These are phyloP conservation scores for Tetragonula clypearis DNA, from an alignment of 1,140 invertebrate species.

Conservation along the genomic window DNA sequence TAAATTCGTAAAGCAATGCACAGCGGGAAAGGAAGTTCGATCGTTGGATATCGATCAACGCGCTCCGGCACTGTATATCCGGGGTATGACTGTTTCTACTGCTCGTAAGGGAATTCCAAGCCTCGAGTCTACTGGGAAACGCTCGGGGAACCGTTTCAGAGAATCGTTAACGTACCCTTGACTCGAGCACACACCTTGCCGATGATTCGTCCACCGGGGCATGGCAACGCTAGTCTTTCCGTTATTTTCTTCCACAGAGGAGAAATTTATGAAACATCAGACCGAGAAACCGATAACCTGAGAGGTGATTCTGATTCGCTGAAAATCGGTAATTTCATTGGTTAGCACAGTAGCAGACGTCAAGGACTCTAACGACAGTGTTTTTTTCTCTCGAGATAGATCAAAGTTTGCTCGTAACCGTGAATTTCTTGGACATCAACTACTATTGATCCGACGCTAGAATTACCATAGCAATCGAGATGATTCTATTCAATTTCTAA, in stretches of 20 bases:
- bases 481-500: too few relatives aligned
- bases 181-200: slow-evolving; percentile 54
- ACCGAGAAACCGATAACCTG: not conserved
- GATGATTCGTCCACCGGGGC: slow-evolving; percentile 62
- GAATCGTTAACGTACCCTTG: slow-evolving; percentile 65
- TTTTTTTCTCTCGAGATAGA: not conserved
- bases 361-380: not conserved
- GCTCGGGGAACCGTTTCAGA: slow-evolving; percentile 62
- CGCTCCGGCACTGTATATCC: not conserved
- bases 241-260: not conserved
- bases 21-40: slow-evolving; percentile 43
- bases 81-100: slow-evolving; percentile 61
- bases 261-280: not conserved
- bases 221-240: slow-evolving; percentile 21
- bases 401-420: not conserved
- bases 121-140: slow-evolving; percentile 58
- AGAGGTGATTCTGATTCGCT: not conserved
- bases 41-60: slow-evolving; percentile 52
- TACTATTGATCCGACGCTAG: slow-evolving; percentile 13
- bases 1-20: not conserved
- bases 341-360: not conserved
- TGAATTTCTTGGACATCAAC: not conserved
- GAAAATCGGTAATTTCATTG: not conserved
- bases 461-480: too few relatives aligned
- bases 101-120: slow-evolving; percentile 69